These are phyloP conservation scores for Pseudomugil tenellus DNA, from an alignment of 2,797 vertebrate genomes.

Conservation along the genomic window DNA sequence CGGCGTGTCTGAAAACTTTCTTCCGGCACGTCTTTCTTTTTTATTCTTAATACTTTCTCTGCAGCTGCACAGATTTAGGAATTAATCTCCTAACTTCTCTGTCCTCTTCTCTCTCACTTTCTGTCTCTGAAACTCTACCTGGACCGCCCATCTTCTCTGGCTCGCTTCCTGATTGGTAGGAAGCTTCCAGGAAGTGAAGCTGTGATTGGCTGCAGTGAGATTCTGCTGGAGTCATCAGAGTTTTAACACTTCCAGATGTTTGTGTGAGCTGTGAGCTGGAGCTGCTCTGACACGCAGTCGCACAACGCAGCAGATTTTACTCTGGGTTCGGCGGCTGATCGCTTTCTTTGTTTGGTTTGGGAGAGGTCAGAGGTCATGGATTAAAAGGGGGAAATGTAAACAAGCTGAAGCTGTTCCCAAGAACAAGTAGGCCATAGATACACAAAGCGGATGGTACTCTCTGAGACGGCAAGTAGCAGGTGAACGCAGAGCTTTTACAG, in stretches of 20 bases:
- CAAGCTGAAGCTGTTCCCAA: no score
- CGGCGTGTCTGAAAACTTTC: not conserved
- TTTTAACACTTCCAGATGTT: conserved; percentile 77
- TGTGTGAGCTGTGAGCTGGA: conserved; percentile 13
- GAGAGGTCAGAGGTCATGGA: conserved; percentile 9
- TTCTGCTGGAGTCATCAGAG: conserved; percentile 69
- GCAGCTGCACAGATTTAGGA: not conserved
- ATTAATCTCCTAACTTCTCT: not conserved
- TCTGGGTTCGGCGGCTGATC: not conserved
- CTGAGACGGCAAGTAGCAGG: no score
- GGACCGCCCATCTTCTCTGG: conserved; percentile 32
- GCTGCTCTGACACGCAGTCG: conserved; percentile 24
- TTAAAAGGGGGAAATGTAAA: not conserved
- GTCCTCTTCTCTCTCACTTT: conserved; percentile 27
- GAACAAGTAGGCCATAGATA: not conserved
- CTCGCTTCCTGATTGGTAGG: conserved; percentile 50
- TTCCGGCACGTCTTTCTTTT: not conserved
- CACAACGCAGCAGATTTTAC: conserved; percentile 31
- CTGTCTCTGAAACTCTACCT: conserved; percentile 15
- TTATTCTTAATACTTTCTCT: not conserved
- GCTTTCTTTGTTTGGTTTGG: not conserved
- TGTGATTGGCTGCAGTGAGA: conserved; percentile 53
- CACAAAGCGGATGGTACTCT: not conserved
- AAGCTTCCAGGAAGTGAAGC: conserved; percentile 43
- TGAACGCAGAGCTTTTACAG: no score